Base-by-base conservation (phyloP, 2,888 invertebrate genomes). In the Eulithis prunata region DNA sequence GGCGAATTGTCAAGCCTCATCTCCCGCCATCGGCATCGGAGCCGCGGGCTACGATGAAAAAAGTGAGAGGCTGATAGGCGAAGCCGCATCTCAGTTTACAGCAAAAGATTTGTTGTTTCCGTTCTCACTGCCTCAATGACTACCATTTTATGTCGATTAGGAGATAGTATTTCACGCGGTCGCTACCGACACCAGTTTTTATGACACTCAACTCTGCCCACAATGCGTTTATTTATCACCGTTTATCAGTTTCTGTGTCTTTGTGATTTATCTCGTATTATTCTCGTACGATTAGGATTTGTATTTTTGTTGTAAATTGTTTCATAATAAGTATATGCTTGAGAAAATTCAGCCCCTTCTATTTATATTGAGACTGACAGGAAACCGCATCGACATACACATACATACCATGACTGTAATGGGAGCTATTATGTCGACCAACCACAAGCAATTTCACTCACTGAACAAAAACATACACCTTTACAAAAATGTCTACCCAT, bases 131-230 rank as follows among this genome's bases (percentile, higher is more conserved):
- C 87, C 84, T 90, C 89, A 91, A 91, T 91, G 91, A 86, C 90
- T 91, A 90, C 91, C 90, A 91, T 90, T 92, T 91, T 91, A 85
- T 91, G 88, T 90, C 90, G 91, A 92, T 91, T 88, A 86, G 85
- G 77, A 91, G 91, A 92, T 93, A 91, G 89, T 90, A 89, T 93
- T 93, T 89, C 92, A 91, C 86, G 87, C 88, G 88, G 85, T 78
- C 85, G 91, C 92, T 91, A 91, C 92, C 84, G 90, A 90, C 84
- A 85, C 89, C 84, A 88, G 79, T 91, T 93, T 92, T 92, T 92
- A 86, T 91, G 88, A 88, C 89, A 88, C 88, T 86, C 83, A 85
- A 87, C 83, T 87, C 86, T 85, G 83, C 81, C 78, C 78, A 90
- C 90, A 90, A 90, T 87, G 87, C 88, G 86, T 90, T 88, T 85